Percentiles rank a stretch among this genome's conserved stretches.
Conservation (phyloP, 2,888 invertebrate genomes). For the Myathropa florea region DNA sequence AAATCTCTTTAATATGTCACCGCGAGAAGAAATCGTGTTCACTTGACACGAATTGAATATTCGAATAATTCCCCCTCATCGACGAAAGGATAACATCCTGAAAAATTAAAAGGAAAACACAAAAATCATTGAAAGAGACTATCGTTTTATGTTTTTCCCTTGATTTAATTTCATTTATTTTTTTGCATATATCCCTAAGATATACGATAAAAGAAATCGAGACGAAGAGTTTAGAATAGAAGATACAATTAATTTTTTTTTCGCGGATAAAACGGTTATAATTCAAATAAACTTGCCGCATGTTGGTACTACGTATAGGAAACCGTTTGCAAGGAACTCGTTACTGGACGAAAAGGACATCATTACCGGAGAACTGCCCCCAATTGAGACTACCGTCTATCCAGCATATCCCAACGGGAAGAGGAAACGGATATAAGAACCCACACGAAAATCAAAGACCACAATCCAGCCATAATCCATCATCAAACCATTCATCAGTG, state of each 20-base stretch:
- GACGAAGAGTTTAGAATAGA: neutral
- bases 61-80: neutral
- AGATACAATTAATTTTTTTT: too few relatives aligned
- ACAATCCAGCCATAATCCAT: neutral
- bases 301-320: slow-evolving; percentile 77
- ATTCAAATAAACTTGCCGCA: slow-evolving; percentile 76
- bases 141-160: slow-evolving; percentile 30
- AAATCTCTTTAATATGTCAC: slow-evolving; percentile 73
- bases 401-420: neutral
- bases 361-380: slow-evolving; percentile 62
- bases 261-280: slow-evolving; percentile 15
- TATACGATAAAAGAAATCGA: neutral
- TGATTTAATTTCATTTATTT: slow-evolving; percentile 45
- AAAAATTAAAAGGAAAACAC: neutral
- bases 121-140: neutral
- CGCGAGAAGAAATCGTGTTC: slow-evolving; percentile 74
- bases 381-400: slow-evolving; percentile 52
- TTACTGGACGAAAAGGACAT: slow-evolving; percentile 73
- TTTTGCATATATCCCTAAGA: neutral
- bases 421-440: neutral
- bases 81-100: slow-evolving; percentile 42
- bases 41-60: slow-evolving; percentile 77
- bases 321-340: slow-evolving; percentile 72
- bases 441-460: neutral
- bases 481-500: slow-evolving; percentile 18